These are phyloP conservation scores for Heteromyza rotundicornis DNA, from an alignment of 2,888 invertebrate species.

Conservation along the genomic window DNA sequence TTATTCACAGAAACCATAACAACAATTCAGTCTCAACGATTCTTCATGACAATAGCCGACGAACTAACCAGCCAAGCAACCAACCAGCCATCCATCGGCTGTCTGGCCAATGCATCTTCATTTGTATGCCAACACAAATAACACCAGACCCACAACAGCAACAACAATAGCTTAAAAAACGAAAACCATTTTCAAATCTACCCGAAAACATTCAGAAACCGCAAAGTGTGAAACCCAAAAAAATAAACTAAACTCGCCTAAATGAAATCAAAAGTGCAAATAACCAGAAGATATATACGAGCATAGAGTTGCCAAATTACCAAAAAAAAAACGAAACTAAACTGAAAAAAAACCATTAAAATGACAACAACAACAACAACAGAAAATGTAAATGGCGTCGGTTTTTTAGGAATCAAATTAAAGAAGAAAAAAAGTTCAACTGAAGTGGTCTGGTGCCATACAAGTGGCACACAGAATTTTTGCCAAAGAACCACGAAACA, in stretches of 20 bases:
- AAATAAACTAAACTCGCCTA: conserved; percentile 22
- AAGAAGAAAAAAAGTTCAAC: neutral
- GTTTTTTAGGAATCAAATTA: neutral
- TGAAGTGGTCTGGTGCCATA: conserved; percentile 2
- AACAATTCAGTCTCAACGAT: neutral
- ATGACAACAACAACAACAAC: neutral
- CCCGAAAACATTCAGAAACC: neutral
- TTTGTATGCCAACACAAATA: neutral
- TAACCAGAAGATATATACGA: conserved; percentile 30
- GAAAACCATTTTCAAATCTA: neutral
- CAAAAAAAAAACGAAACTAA: conserved; percentile 41
- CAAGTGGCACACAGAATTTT: neutral
- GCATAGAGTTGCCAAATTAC: neutral
- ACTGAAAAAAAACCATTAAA: conserved; percentile 5
- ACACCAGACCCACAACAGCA: neutral
- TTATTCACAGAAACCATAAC: neutral
- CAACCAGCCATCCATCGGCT: neutral
- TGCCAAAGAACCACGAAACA: neutral
- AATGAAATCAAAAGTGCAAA: conserved; percentile 53
- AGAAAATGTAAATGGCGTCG: conserved; percentile 1
- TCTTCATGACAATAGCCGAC: neutral
- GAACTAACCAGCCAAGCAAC: no score
- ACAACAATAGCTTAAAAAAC: neutral
- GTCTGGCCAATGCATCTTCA: neutral
- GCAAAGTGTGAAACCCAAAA: neutral